Evolutionary conservation across 2,797 vertebrate species (phyloP).

Genomic region (Percopsis omiscomaycus): DNA sequence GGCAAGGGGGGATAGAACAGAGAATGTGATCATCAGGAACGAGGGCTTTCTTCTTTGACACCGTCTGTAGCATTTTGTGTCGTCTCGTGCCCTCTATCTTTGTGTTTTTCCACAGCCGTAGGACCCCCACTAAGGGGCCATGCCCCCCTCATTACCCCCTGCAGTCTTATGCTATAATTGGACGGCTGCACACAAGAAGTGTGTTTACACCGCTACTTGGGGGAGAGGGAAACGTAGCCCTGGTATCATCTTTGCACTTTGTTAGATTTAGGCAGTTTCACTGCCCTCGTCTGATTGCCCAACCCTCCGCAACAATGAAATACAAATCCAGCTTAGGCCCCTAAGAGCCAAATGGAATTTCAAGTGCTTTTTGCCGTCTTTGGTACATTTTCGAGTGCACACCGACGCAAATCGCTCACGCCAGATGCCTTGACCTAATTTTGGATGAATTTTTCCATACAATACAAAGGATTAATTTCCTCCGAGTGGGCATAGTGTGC

Average conservation of each 20-base stretch:
- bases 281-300: constrained; percentile 41
- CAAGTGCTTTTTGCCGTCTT: constrained; percentile 50
- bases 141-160: constrained; percentile 33
- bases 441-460: constrained; percentile 43
- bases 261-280: constrained; percentile 36
- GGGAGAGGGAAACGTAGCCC: constrained; percentile 32
- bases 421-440: constrained; percentile 37
- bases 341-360: constrained; percentile 49
- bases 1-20: neutral
- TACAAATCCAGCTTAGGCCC: constrained; percentile 47
- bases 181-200: constrained; percentile 70
- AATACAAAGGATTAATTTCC: constrained; percentile 48
- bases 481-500: constrained; percentile 32
- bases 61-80: neutral
- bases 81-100: neutral
- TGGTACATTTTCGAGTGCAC: constrained; percentile 26
- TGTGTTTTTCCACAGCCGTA: constrained; percentile 3
- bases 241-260: constrained; percentile 51
- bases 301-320: constrained; percentile 28
- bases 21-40: neutral
- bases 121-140: constrained; percentile 32
- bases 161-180: constrained; percentile 65
- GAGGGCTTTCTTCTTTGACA: neutral
- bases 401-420: constrained; percentile 43
- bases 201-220: constrained; percentile 55